phyloP scores from a whole-genome alignment of 2,888 invertebrate genomes.

The Arenicola marina region DNA sequence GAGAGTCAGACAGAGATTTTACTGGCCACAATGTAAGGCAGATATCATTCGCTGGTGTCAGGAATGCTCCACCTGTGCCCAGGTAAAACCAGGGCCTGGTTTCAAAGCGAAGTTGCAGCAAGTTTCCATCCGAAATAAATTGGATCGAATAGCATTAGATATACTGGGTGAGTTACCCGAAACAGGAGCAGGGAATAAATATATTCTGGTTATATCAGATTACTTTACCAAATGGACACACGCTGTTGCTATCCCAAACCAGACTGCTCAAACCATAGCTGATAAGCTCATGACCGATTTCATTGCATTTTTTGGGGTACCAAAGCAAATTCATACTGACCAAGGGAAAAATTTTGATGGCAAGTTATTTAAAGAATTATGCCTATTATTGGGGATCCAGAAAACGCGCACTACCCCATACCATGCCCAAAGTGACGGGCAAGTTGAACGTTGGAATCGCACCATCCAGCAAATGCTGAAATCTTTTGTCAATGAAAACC shows the following conservation, averaged over 20 bases:
- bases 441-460: slow-evolving; percentile 31
- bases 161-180: slow-evolving; percentile 31
- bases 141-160: slow-evolving; percentile 31
- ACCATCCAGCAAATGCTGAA: slow-evolving; percentile 26
- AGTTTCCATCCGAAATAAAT: not conserved
- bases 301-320: slow-evolving; percentile 26
- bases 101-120: slow-evolving; percentile 2
- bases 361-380: slow-evolving; percentile 25
- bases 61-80: not conserved
- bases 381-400: slow-evolving; percentile 25
- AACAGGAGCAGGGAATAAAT: slow-evolving; percentile 27
- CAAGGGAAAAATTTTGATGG: slow-evolving; percentile 36
- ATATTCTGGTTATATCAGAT: slow-evolving; percentile 32
- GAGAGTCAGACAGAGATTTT: not conserved
- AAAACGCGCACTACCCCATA: slow-evolving; percentile 33
- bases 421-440: slow-evolving; percentile 29
- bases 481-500: slow-evolving; percentile 19
- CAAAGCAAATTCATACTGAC: slow-evolving; percentile 29
- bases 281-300: slow-evolving; percentile 30
- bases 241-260: slow-evolving; percentile 14
- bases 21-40: not conserved
- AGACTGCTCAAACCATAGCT: slow-evolving; percentile 29
- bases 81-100: not conserved
- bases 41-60: slow-evolving; percentile 3
- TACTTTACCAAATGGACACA: slow-evolving; percentile 35